A percentile compares a stretch with the other conserved stretches of the same genome.
Evolutionary conservation across 2,113 vertebrate species (phyloP).

Genomic region (Sterrhoptilus dennistouni): DNA sequence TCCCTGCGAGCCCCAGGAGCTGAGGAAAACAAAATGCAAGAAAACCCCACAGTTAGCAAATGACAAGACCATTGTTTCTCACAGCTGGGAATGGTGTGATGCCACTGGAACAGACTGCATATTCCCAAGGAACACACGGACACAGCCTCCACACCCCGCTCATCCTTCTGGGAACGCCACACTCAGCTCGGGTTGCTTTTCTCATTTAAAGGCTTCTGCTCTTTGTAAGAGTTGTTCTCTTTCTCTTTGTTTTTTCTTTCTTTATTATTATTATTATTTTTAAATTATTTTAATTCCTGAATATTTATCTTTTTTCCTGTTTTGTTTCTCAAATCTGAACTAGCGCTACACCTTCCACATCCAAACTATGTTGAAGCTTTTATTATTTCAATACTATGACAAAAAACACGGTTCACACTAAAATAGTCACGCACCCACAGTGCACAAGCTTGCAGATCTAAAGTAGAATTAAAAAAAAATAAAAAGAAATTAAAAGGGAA

Average conservation of each 20-base stretch:
- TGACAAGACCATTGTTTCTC: constrained; percentile 72
- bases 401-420: constrained; percentile 93
- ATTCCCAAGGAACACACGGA: constrained; percentile 1
- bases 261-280: not conserved
- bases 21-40: constrained; percentile 58
- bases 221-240: constrained; percentile 62
- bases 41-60: constrained; percentile 66
- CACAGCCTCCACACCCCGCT: not conserved
- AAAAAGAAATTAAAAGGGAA: not conserved
- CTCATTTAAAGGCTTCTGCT: constrained; percentile 71
- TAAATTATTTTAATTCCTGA: constrained; percentile 56
- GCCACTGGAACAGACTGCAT: constrained; percentile 51
- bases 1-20: constrained; percentile 71
- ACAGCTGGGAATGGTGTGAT: constrained; percentile 68
- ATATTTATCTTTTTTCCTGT: not conserved
- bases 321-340: constrained; percentile 76
- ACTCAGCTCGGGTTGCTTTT: constrained; percentile 1
- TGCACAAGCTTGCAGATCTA: constrained; percentile 97
- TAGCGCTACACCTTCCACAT: constrained; percentile 89
- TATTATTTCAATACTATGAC: constrained; percentile 89
- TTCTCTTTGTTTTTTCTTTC: not conserved
- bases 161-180: constrained; percentile 52
- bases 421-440: constrained; percentile 94
- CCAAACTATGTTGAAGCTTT: constrained; percentile 90
- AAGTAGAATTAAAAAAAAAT: constrained; percentile 74